phyloP scores from a whole-genome alignment of 2,113 vertebrate species.

The Alligator mississippiensis region DNA sequence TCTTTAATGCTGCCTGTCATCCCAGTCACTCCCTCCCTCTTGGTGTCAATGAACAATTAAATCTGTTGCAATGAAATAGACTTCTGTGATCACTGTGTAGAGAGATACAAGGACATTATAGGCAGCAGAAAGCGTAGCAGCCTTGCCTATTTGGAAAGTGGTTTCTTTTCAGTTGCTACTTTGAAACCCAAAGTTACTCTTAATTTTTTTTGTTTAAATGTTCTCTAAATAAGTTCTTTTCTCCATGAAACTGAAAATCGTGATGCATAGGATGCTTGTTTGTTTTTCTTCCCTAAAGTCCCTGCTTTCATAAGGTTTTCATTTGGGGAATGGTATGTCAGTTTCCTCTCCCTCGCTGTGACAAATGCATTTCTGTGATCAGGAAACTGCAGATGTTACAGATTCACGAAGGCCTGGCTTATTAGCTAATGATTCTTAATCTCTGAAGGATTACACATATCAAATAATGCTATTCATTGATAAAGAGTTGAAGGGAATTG shows the following conservation, averaged over 20 bases:
- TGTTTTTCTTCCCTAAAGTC: neutral
- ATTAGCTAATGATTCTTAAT: constrained; percentile 60
- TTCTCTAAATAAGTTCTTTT: neutral
- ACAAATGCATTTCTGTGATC: constrained; percentile 66
- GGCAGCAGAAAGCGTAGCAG: neutral
- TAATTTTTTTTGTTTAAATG: neutral
- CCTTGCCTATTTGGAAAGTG: neutral
- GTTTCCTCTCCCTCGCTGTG: constrained; percentile 29
- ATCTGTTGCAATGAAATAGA: constrained; percentile 45
- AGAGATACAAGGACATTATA: constrained; percentile 24
- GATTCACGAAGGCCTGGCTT: constrained; percentile 48
- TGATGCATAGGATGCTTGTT: fast-evolving
- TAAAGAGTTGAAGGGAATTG: constrained; percentile 37
- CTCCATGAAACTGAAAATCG: neutral
- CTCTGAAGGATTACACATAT: constrained; percentile 46
- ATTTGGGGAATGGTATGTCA: constrained; percentile 31
- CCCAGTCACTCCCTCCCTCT: neutral
- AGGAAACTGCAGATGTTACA: constrained; percentile 70
- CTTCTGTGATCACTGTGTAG: constrained; percentile 20
- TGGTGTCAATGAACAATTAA: constrained; percentile 42
- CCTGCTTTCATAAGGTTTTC: constrained; percentile 57
- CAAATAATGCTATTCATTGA: constrained; percentile 53
- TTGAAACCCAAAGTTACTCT: neutral
- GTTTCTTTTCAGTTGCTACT: neutral
- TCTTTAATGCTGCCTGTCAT: constrained; percentile 37